Evolutionary conservation across 2,797 vertebrate genomes (phyloP).

Genomic region (Pipistrellus pipistrellus): DNA sequence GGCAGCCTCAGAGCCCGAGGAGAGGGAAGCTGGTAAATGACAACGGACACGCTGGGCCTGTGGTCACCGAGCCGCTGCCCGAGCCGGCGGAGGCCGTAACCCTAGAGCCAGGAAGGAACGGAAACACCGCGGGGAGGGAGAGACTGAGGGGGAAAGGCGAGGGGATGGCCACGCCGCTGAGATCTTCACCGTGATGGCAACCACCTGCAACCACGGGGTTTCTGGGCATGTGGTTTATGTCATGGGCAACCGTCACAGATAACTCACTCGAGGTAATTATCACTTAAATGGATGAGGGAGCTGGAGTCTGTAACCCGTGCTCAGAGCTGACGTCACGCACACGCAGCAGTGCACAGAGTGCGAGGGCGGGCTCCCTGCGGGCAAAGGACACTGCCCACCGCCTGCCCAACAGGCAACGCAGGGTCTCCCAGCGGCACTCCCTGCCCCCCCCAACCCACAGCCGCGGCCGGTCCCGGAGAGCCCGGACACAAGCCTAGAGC

Average conservation of each 20-base stretch:
- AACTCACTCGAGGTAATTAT: background rate
- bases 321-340: background rate
- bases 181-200: background rate
- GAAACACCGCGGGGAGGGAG: background rate
- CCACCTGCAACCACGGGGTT: too few species aligned
- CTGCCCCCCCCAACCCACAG: too few species aligned
- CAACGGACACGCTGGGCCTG: fast-evolving
- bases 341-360: background rate
- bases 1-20: too few species aligned
- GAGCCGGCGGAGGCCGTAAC: background rate
- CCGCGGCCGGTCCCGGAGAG: background rate
- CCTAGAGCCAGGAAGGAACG: background rate
- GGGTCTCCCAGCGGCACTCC: background rate
- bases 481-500: fast-evolving
- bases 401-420: fast-evolving
- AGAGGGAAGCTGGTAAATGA: fast-evolving
- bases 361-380: background rate
- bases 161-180: too few species aligned
- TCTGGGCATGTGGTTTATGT: background rate
- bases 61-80: background rate
- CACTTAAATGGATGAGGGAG: background rate
- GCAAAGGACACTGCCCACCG: background rate
- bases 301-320: too few species aligned
- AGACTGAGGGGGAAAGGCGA: too few species aligned
- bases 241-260: background rate